Evolutionary conservation across 2,888 invertebrate genomes (phyloP).

Genomic region (Eupithecia exiguata): DNA sequence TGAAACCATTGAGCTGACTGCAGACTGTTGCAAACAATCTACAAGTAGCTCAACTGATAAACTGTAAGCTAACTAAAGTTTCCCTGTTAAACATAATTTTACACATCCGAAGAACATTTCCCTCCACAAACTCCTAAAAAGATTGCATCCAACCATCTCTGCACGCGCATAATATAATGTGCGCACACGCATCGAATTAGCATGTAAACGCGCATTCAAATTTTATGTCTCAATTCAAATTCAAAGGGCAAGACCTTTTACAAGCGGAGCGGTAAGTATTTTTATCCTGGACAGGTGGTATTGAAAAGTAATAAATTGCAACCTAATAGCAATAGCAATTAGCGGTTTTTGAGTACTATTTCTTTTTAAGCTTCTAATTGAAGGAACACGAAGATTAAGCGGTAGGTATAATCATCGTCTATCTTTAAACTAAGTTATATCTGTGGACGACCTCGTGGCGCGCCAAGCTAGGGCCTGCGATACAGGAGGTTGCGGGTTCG

Average conservation of each 20-base stretch:
- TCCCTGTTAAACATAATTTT: neutral
- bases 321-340: neutral
- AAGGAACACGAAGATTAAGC: neutral
- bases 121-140: neutral
- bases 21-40: too few species aligned
- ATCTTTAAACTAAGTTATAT: neutral
- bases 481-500: too few species aligned
- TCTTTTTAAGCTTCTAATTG: neutral
- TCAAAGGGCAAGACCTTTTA: constrained; percentile 39
- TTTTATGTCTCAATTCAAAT: constrained; percentile 63
- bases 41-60: too few species aligned
- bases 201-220: constrained; percentile 61
- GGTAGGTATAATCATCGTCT: neutral
- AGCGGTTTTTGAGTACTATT: neutral
- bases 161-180: constrained; percentile 48
- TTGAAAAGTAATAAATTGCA: neutral
- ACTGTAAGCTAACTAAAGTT: too few species aligned
- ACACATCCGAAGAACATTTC: neutral
- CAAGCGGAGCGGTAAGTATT: constrained; percentile 29
- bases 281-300: constrained; percentile 2
- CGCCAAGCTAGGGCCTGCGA: too few species aligned
- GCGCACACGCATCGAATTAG: constrained; percentile 55
- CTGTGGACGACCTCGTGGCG: too few species aligned
- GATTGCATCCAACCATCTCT: neutral
- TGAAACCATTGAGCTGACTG: too few species aligned